Base-by-base conservation (phyloP, 2,888 invertebrate species). In the Dolomedes plantarius region DNA sequence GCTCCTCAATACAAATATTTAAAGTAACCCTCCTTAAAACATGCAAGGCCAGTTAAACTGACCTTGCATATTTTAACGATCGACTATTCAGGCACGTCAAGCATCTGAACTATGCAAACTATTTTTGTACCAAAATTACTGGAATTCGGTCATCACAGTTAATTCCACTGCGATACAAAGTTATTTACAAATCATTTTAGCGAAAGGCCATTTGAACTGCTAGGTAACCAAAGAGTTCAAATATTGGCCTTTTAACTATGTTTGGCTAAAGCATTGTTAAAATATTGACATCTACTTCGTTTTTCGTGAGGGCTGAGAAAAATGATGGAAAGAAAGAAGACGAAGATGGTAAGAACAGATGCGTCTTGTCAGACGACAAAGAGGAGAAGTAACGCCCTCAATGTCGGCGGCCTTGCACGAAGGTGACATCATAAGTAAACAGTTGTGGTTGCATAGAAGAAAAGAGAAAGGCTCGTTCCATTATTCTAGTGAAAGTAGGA, bases 281-380 rank as follows among this genome's bases (percentile, higher is more conserved):
- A 73, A 78, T 78, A 78, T 78, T 78, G 78, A 71, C 78, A 39
- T 71, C 62, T 64, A 68, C 69, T 29, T 67, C 41, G 11, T 29
- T 68, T 36, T 62, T 19, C 19, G 64, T 28, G 62, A 11, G 16
- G 64, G 50, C 39, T 27, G 1, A 23, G 69, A 41, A 39, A 36
- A 27, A 69, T 69, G 46, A 50, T 23, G 23, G 77, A 46, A 41
- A 23, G 19, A 65, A 32, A 46, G 75, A 41, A 46, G 41, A 68
- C 56, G 68, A 65, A 31, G 68, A 68, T 29, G 16, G 28, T 32
- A 62, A 73, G 73, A 72, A 19, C 73, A 73, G 16, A 74, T 41
- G 79, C 64, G 29, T 72, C 39, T 41, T 79, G 79, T 64, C 79
- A 79, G 62, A 11, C 79, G 65, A 71, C 64, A 62, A 36, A 31